These are phyloP conservation scores for Chrysina gloriosa DNA, from an alignment of 2,888 invertebrate genomes.

Conservation along the genomic window DNA sequence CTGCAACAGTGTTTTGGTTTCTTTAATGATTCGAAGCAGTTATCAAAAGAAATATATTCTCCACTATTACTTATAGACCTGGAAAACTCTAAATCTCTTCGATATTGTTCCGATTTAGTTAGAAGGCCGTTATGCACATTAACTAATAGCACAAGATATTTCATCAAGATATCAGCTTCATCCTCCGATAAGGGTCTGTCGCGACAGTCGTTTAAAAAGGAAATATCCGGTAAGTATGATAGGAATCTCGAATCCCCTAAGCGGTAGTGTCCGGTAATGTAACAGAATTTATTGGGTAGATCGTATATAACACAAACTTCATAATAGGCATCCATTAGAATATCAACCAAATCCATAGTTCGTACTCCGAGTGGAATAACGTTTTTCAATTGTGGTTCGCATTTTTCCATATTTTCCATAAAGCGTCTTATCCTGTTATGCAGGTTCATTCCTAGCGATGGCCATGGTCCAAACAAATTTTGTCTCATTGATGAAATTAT, in stretches of 20 bases:
- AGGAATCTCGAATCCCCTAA: constrained; percentile 41
- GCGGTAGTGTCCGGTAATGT: constrained; percentile 38
- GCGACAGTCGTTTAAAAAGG: constrained; percentile 39
- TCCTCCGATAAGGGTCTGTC: constrained; percentile 29
- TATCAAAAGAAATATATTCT: constrained; percentile 26
- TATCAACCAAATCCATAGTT: constrained; percentile 39
- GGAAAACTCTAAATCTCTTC: constrained; percentile 42
- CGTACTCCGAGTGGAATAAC: constrained; percentile 37
- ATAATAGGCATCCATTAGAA: constrained; percentile 38
- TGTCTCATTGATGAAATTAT: constrained; percentile 33
- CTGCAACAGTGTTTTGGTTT: constrained; percentile 17
- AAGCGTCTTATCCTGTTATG: constrained; percentile 40
- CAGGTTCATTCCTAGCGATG: constrained; percentile 38
- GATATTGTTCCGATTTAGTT: constrained; percentile 42
- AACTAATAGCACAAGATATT: constrained; percentile 39
- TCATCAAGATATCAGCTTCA: constrained; percentile 41
- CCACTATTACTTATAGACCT: constrained; percentile 19
- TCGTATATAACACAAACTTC: constrained; percentile 42
- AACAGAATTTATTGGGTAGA: constrained; percentile 38
- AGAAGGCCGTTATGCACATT: constrained; percentile 42
- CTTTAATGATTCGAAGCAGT: constrained; percentile 36
- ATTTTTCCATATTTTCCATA: constrained; percentile 40
- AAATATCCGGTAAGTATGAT: constrained; percentile 43
- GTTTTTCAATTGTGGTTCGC: constrained; percentile 35
- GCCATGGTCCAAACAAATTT: constrained; percentile 40